These are phyloP conservation scores for Danio albolineatus DNA, from an alignment of 2,797 vertebrate species.

Conservation along the genomic window DNA sequence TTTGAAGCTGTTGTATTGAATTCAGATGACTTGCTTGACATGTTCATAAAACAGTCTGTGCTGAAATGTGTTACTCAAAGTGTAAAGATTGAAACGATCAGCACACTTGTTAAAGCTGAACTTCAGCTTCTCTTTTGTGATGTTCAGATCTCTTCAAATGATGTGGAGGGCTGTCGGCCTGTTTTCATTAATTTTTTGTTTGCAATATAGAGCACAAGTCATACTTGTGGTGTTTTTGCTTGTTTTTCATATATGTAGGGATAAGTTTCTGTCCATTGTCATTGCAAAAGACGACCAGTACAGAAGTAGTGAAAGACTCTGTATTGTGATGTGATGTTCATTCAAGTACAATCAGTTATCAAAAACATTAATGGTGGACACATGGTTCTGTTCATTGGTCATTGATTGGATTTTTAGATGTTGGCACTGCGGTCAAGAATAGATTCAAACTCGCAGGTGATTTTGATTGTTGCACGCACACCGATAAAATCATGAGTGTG, in stretches of 20 bases:
- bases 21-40: slow-evolving; percentile 3
- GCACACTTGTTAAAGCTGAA: slow-evolving; percentile 5
- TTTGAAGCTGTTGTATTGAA: background rate
- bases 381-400: background rate
- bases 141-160: slow-evolving; percentile 8
- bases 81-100: slow-evolving; percentile 6
- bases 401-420: background rate
- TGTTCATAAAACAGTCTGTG: slow-evolving; percentile 10
- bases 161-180: slow-evolving; percentile 9
- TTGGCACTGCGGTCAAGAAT: background rate
- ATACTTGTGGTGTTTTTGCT: background rate
- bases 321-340: background rate
- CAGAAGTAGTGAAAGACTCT: background rate
- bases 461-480: background rate
- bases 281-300: background rate
- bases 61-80: slow-evolving; percentile 4
- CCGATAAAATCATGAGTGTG: too few species aligned
- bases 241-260: background rate
- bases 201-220: background rate
- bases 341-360: background rate
- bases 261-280: background rate
- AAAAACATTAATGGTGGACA: background rate
- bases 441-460: background rate
- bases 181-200: background rate
- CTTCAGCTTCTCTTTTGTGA: slow-evolving; percentile 15